A percentile compares a stretch with the other conserved stretches of the same genome.
phyloP scores from a whole-genome alignment of 1,140 invertebrate genomes.

The Anastrepha ludens region DNA sequence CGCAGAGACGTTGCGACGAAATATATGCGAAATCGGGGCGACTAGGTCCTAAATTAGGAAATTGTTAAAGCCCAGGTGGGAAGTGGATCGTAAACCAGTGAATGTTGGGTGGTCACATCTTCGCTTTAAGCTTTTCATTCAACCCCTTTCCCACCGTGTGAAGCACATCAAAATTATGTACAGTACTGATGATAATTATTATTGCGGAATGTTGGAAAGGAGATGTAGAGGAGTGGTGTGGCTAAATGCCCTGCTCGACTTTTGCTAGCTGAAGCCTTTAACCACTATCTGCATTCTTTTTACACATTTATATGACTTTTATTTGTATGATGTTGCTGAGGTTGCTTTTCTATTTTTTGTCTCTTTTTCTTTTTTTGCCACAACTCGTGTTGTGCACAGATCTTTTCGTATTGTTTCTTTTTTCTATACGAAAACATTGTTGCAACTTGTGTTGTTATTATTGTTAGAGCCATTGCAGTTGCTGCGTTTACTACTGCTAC shows the following conservation, averaged over 20 bases:
- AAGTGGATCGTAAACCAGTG: neutral
- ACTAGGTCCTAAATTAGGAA: conserved; percentile 3
- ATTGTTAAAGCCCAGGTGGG: neutral
- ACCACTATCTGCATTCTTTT: neutral
- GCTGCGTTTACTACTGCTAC: neutral
- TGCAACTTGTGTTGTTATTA: conserved; percentile 21
- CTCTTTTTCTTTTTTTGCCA: conserved; percentile 10
- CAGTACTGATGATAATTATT: neutral
- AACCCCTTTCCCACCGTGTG: neutral
- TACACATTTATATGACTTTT: neutral
- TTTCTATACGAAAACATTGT: conserved; percentile 25
- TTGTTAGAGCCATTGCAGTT: conserved; percentile 36
- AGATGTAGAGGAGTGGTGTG: neutral
- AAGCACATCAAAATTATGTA: neutral
- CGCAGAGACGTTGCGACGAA: neutral
- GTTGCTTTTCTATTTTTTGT: conserved; percentile 8
- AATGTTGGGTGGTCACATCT: neutral
- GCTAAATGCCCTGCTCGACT: neutral
- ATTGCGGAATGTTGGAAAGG: neutral
- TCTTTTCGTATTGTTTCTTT: conserved; percentile 19
- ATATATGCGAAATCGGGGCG: neutral
- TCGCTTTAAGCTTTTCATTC: neutral
- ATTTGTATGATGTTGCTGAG: neutral
- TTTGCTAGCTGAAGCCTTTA: neutral
- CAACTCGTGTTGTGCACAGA: conserved; percentile 18